Conservation (phyloP, 2,888 invertebrate species). For the Mythimna impura region DNA sequence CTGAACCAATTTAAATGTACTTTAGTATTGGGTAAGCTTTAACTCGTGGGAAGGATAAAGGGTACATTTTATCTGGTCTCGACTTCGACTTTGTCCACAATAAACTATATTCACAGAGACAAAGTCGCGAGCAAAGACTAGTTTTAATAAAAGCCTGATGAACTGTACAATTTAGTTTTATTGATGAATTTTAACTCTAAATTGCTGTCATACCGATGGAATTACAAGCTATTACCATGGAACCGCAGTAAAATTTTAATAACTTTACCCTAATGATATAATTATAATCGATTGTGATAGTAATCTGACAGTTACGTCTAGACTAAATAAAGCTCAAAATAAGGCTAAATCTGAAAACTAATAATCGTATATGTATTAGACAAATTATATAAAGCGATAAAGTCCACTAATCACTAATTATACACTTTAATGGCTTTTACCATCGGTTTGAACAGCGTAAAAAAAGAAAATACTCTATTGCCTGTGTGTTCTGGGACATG, state of each 20-base stretch:
- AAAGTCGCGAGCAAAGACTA: too few species aligned
- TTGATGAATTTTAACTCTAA: neutral
- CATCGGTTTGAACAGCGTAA: too few species aligned
- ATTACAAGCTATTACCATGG: neutral
- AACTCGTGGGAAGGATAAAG: too few species aligned
- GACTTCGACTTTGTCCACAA: too few species aligned
- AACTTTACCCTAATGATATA: neutral
- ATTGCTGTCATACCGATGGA: neutral
- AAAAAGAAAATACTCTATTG: too few species aligned
- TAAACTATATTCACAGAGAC: too few species aligned
- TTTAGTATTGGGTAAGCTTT: too few species aligned
- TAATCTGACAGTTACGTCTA: conserved; percentile 14
- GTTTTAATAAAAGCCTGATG: neutral
- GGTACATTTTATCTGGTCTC: too few species aligned
- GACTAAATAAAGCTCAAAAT: conserved; percentile 12
- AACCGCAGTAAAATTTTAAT: neutral
- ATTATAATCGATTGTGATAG: conserved; percentile 12
- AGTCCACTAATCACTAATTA: too few species aligned
- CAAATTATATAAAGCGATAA: neutral
- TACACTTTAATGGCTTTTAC: too few species aligned
- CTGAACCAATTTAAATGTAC: too few species aligned
- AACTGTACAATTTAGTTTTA: neutral
- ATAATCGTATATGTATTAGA: neutral
- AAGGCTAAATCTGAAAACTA: neutral
- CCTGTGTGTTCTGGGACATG: too few species aligned